phyloP scores from a whole-genome alignment of 1,140 invertebrate species.

The Calephelis virginiensis region DNA sequence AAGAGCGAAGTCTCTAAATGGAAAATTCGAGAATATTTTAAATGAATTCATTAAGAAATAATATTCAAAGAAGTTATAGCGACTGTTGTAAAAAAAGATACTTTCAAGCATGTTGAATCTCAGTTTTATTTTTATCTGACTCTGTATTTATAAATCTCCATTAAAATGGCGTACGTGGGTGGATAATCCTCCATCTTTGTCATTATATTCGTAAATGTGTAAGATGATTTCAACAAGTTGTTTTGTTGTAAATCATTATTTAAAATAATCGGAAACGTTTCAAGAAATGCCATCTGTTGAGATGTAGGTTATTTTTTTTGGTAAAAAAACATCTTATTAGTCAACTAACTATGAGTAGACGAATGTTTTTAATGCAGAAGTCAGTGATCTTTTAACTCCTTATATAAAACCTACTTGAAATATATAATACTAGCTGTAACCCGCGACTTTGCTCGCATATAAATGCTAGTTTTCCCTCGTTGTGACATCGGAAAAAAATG shows the following conservation, averaged over 20 bases:
- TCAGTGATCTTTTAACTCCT: no score
- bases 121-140: not conserved
- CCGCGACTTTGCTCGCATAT: no score
- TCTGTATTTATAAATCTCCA: slow-evolving; percentile 9
- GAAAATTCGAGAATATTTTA: slow-evolving; percentile 9
- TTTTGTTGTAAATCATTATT: not conserved
- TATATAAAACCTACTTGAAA: no score
- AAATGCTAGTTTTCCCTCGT: no score
- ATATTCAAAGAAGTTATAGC: slow-evolving; percentile 1
- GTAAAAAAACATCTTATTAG: no score
- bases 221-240: not conserved
- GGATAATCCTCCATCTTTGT: not conserved
- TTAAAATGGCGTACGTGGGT: slow-evolving; percentile 2
- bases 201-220: not conserved
- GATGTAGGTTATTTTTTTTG: no score
- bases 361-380: no score
- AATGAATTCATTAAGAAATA: slow-evolving; percentile 8
- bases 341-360: no score
- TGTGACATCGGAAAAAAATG: no score
- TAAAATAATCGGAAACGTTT: no score
- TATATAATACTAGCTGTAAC: no score
- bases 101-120: not conserved
- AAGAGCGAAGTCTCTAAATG: slow-evolving; percentile 4
- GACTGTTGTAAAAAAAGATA: not conserved
- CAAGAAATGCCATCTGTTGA: not conserved